Base-by-base conservation (phyloP, 2,113 vertebrate species). In the Coptodon rendalli region DNA sequence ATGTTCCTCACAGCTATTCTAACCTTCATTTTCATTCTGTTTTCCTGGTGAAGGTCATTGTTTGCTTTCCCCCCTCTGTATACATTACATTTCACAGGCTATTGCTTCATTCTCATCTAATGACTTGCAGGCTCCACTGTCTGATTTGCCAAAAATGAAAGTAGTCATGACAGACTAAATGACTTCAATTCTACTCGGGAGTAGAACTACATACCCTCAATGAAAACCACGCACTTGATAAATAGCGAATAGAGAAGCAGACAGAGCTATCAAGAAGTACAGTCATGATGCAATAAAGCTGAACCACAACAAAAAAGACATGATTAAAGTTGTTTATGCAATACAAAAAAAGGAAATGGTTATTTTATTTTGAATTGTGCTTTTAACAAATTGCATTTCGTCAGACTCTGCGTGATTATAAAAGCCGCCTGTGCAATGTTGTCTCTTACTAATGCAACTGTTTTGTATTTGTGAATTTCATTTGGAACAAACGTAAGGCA, bases 11-110 rank as follows among this genome's bases (percentile, higher is more conserved):
- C 73, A 83, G 88, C 57, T 71, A 31, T 7, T 84, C 76, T 84
- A 86, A 87, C 82, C 81, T 92, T 89, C 48, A 85, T 90, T 93
- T 85, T 86, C 40, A 80, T 89, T 89, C 66, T 82, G n/a, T 89
- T 93, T 89, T 92, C 76, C 52, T 11, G 29, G 71, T 59, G 90
- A 93, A 92, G 94, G 94, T 93, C 93, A 93, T 61, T 86, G 93
- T 93, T 94, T 92, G 86, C 57, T 82, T 84, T 91, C 66, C 86
- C 88, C 85, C 85, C 85, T 93, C 90, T 91, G 91, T 95, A 87
- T 93, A 93, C 86, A 88, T 96, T 91, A 94, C 93, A 93, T 96
- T 96, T 95, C 95, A 94, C 94, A 95, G 92, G 95, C 93, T 94
- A 86, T 93, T 95, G 94, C 95, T 92, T 95, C 90, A 92, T 94